Evolutionary conservation across 2,888 invertebrate species (phyloP), one percentile per base, ranked within the genome.

Genomic region (Tupiocoris notatus): DNA sequence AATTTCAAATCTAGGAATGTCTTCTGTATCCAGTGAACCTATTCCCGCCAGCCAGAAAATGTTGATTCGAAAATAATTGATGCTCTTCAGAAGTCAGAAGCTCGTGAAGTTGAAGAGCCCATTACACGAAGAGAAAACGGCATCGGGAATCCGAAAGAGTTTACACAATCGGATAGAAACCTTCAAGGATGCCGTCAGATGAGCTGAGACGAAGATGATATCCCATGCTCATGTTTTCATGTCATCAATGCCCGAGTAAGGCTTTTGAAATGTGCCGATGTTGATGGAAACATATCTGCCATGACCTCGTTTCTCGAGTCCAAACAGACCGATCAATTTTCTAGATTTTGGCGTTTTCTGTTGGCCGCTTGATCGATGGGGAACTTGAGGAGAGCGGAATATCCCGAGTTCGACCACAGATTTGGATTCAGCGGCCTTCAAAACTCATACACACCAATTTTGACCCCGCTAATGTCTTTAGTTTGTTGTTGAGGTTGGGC

Each of bases 41-140:
- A 39, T 65, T 39, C 22, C 20, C 67, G 23, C 25, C 39, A 12
- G 39, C 39, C 39, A 54, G 22, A 20, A 73, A 73, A 73, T 73
- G 73, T 23, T 73, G 73, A 73, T 73, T 73, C 73, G 73, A 73
- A 73, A 73, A 73, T 73, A 73, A 73, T 73, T 73, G 73, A 39
- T 21, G 39, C 62, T 57, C 73, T 73, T 62, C 54, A 62, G 73
- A 25, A 70, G 67, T 65, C 65, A 25, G 67, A 20, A 56, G 21
- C 20, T 58, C 16, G n/a, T 18, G 59, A 6, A 59, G 59, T 59
- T 18, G 21, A 21, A 70, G 23, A 21, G 61, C 24, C 61, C 70
- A 70, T 70, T 61, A 70, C 70, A 7, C 39, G 39, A 12, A 39
- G 39, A 39, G 39, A 39, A 39, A 39, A 39, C 39, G 39, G 39